These are phyloP conservation scores for Tetrao urogallus DNA, from an alignment of 2,113 vertebrate genomes.

Conservation along the genomic window DNA sequence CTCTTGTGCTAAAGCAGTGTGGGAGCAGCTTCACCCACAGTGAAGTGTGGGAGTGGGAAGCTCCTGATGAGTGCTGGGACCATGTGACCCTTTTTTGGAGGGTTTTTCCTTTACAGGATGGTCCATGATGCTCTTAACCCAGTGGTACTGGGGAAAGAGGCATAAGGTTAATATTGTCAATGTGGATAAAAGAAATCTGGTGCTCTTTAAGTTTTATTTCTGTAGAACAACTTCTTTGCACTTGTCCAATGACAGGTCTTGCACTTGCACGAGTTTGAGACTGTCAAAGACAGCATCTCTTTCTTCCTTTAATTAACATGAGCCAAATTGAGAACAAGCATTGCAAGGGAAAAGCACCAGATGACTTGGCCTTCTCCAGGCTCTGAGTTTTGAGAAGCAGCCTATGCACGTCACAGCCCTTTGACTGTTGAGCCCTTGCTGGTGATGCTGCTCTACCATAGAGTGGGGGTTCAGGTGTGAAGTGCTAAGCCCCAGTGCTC, in stretches of 20 bases:
- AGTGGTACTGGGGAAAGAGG: background rate
- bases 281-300: background rate
- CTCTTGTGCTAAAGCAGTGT: background rate
- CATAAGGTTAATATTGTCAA: accelerated
- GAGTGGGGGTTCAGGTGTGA: background rate
- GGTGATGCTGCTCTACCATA: background rate
- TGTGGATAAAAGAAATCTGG: background rate
- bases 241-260: accelerated
- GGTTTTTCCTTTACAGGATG: accelerated
- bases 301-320: background rate
- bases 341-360: background rate
- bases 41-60: background rate
- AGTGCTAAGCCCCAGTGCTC: background rate
- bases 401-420: background rate
- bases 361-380: background rate
- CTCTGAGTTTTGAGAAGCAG: background rate
- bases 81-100: background rate
- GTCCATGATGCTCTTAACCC: background rate
- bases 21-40: background rate
- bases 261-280: background rate
- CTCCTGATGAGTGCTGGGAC: background rate
- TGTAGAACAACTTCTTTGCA: accelerated
- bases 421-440: accelerated
- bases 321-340: background rate
- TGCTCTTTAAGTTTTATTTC: background rate